Evolutionary conservation across 2,113 vertebrate genomes (phyloP).

Genomic region (Phodopus roborovskii): DNA sequence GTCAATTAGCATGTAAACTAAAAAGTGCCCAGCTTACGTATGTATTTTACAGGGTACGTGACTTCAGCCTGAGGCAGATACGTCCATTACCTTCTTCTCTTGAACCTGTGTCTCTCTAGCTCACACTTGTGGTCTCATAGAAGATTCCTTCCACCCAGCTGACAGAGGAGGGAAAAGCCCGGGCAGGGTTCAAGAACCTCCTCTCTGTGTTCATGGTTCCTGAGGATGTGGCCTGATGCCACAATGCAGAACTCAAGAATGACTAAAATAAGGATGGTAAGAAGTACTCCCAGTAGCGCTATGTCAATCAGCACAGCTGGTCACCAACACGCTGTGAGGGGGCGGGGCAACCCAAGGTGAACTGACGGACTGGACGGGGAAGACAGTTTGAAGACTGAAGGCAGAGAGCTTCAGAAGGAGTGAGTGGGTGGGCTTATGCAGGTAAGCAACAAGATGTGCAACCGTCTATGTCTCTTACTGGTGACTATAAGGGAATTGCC

Average conservation of each 20-base stretch:
- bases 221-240: not conserved
- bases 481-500: not conserved
- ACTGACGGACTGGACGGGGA: not conserved
- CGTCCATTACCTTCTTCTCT: not conserved
- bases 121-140: not conserved
- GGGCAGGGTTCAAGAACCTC: not conserved
- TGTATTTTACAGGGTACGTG: not conserved
- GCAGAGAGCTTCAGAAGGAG: not conserved
- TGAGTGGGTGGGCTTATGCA: not conserved
- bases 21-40: conserved; percentile 1
- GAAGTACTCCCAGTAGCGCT: not conserved
- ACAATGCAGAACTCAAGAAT: not conserved
- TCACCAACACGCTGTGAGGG: not conserved
- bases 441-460: not conserved
- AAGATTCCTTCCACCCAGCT: not conserved
- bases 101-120: not conserved
- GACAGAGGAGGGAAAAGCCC: not conserved
- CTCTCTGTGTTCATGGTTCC: not conserved
- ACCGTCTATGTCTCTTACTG: not conserved
- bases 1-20: not conserved
- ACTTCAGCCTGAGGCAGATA: not conserved
- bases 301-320: not conserved
- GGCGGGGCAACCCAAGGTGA: not conserved
- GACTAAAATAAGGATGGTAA: not conserved
- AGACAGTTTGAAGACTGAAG: conserved; percentile 20